These are phyloP conservation scores for Cheilosia scutellata DNA, from an alignment of 2,888 invertebrate genomes.

Conservation along the genomic window DNA sequence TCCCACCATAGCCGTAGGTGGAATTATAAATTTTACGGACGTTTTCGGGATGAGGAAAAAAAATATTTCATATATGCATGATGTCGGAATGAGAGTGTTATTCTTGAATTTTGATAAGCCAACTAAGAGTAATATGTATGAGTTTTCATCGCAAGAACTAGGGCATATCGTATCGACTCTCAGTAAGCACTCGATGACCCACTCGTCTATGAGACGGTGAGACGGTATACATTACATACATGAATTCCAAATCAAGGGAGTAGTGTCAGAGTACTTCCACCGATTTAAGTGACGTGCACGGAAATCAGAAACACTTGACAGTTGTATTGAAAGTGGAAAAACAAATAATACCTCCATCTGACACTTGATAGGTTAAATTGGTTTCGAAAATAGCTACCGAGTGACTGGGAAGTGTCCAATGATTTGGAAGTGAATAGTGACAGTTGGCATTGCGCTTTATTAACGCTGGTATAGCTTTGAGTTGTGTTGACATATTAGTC, in stretches of 20 bases:
- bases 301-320: constrained; percentile 4
- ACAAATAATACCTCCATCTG: background rate
- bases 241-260: constrained; percentile 7
- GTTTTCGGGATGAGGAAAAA: background rate
- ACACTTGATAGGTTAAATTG: constrained; percentile 21
- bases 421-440: background rate
- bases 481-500: background rate
- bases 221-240: background rate
- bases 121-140: background rate
- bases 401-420: background rate
- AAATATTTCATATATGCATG: background rate
- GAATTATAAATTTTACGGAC: background rate
- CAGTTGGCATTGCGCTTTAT: background rate
- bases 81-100: background rate
- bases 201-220: background rate
- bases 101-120: constrained; percentile 41
- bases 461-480: background rate
- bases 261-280: constrained; percentile 5
- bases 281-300: constrained; percentile 1
- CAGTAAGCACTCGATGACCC: background rate
- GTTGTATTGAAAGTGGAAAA: constrained; percentile 18
- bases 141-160: constrained; percentile 1
- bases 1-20: background rate
- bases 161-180: background rate
- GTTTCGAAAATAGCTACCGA: constrained; percentile 4